Evolutionary conservation across 1,140 invertebrate genomes (phyloP).

Genomic region (Archivesica marissinica): DNA sequence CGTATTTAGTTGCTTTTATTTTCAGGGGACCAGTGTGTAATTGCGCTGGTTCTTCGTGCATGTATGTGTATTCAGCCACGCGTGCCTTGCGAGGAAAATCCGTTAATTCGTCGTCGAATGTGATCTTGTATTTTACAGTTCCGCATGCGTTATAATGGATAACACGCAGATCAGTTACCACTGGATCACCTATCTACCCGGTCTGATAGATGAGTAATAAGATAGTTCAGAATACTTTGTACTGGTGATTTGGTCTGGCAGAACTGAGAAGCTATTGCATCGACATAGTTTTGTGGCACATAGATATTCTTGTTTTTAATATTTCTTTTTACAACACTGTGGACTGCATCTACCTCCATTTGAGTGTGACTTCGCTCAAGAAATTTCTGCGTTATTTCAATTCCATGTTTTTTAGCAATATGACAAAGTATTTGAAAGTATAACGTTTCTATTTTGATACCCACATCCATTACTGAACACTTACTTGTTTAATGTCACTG

Average conservation of each 20-base stretch:
- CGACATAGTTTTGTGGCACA: conserved; percentile 32
- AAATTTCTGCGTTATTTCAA: conserved; percentile 34
- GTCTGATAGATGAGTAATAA: conserved; percentile 21
- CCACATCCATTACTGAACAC: conserved; percentile 40
- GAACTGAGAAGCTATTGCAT: not conserved
- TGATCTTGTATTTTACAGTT: conserved; percentile 10
- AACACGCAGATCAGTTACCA: conserved; percentile 38
- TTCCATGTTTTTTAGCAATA: not conserved
- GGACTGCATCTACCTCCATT: conserved; percentile 30
- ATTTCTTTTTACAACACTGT: conserved; percentile 12
- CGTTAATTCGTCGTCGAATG: conserved; percentile 4
- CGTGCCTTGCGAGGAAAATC: conserved; percentile 2
- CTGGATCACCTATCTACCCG: conserved; percentile 18
- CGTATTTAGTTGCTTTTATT: conserved; percentile 12
- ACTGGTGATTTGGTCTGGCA: not conserved
- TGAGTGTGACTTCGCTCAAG: conserved; percentile 19
- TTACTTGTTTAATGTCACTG: conserved; percentile 10
- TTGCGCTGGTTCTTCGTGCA: not conserved
- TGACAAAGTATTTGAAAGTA: conserved; percentile 1
- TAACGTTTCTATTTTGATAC: conserved; percentile 30
- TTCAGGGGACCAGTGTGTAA: conserved; percentile 6
- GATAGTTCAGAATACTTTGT: conserved; percentile 13
- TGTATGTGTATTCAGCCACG: not conserved
- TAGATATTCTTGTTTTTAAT: conserved; percentile 28
- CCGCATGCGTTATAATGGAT: conserved; percentile 2